Evolutionary conservation across 2,113 vertebrate species (phyloP), one percentile per base, ranked within the genome.

Genomic region (Erpornis zantholeuca): DNA sequence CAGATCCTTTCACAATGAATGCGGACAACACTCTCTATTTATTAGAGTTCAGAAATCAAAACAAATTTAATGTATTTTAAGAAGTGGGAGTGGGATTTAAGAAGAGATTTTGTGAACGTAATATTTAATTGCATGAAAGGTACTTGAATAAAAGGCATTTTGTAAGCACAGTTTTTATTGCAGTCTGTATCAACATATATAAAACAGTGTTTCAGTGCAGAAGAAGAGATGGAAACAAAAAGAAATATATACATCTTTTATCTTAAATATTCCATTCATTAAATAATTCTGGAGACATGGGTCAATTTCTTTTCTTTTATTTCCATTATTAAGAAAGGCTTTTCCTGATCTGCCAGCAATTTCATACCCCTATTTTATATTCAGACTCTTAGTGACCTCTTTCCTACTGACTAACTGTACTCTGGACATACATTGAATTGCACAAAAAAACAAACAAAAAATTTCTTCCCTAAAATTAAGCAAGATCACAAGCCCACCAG

Each of bases 401-500:
- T 89, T 31, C 33, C 17, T 96, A 40, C 71, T 87, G 56, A 91
- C 40, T 95, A 96, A 92, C 78, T 97, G 97, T 85, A 79, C 29
- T 86, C 44, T 49, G 84, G 75, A 68, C 83, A 65, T 95, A 70
- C 95, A 95, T 36, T 93, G 77, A 85, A 25, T 68, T 69, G 29
- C 66, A 88, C 13, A 38, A 76, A 88, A n/a, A 86, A 49, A 2
- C 12, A 52, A 81, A 17, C 5, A 68, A 92, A 75, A 33, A 77
- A 72, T 54, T 61, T 57, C 44, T 44, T 89, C 38, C 42, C 54
- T 44, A 42, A 73, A 68, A 40, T 81, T 75, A 94, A 92, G 11
- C 22, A 78, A 54, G 24, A 49, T 68, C 16, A 64, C 38, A 89
- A 76, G 11, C 31, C 49, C 79, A n/a, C 10, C 31, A 75, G 7